phyloP scores from a whole-genome alignment of 2,888 invertebrate genomes.

The Spodoptera littoralis region DNA sequence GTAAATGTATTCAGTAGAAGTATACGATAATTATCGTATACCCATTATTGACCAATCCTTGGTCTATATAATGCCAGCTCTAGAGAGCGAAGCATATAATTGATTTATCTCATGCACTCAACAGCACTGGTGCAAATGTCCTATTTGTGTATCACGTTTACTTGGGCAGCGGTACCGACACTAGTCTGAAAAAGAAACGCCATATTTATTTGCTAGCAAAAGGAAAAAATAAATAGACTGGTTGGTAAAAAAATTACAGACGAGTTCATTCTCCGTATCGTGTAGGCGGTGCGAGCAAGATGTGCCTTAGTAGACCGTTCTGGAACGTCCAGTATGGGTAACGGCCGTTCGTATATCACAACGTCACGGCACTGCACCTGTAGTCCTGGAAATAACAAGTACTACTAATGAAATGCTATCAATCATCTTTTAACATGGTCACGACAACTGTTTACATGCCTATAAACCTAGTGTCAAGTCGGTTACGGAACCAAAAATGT shows the following conservation, averaged over 20 bases:
- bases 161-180: conserved; percentile 51
- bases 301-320: conserved; percentile 60
- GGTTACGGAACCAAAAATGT: too few species aligned
- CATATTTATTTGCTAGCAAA: background rate
- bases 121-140: conserved; percentile 44
- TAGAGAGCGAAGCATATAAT: conserved; percentile 38
- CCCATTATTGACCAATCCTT: conserved; percentile 52
- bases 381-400: conserved; percentile 51
- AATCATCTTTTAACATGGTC: too few species aligned
- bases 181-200: conserved; percentile 56
- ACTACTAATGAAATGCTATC: too few species aligned
- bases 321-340: conserved; percentile 31
- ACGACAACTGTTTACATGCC: too few species aligned
- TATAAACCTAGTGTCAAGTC: too few species aligned
- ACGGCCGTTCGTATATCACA: conserved; percentile 61
- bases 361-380: conserved; percentile 69
- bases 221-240: background rate
- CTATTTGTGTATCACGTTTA: conserved; percentile 32
- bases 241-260: conserved; percentile 41
- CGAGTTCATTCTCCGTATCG: conserved; percentile 67
- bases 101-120: conserved; percentile 57
- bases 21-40: conserved; percentile 38
- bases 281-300: conserved; percentile 61
- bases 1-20: conserved; percentile 34
- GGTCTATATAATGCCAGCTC: conserved; percentile 44